Evolutionary conservation across 92 coral and sea anemone genomes (phyloP).

Genomic region (Umimayanthus kanabou): DNA sequence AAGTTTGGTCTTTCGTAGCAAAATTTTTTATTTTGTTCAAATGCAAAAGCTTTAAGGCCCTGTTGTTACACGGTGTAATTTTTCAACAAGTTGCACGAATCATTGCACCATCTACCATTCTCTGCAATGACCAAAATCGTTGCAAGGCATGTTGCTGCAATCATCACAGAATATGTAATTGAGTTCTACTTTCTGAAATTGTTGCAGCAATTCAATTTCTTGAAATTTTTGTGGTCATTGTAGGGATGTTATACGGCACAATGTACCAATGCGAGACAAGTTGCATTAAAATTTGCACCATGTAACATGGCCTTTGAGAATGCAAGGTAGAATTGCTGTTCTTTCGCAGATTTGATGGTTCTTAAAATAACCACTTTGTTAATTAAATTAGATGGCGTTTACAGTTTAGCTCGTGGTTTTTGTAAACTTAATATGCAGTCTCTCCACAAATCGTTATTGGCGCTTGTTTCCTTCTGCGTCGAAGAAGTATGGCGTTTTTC

Average conservation of each 20-base stretch:
- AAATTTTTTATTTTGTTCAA: neutral
- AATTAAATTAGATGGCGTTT: neutral
- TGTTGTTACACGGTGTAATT: neutral
- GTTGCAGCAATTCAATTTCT: neutral
- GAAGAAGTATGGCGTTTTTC: too few species aligned
- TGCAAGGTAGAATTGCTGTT: neutral
- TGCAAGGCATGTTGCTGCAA: neutral
- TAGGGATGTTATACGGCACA: neutral
- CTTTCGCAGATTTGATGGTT: neutral
- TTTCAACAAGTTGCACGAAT: neutral
- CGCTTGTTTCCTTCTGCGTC: too few species aligned
- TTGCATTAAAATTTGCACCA: neutral
- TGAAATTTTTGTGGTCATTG: neutral
- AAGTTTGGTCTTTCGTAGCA: too few species aligned
- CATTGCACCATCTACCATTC: neutral
- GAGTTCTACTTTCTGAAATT: neutral
- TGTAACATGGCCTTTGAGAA: neutral
- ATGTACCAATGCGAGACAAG: neutral
- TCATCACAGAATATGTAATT: neutral
- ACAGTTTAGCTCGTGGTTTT: neutral
- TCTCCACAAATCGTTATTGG: too few species aligned
- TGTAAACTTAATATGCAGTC: too few species aligned
- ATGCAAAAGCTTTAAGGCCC: neutral
- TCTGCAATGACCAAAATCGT: too few species aligned
- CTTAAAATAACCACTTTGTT: neutral